Evolutionary conservation across 2,113 vertebrate genomes (phyloP).

Genomic region (Lampris megalopsis): DNA sequence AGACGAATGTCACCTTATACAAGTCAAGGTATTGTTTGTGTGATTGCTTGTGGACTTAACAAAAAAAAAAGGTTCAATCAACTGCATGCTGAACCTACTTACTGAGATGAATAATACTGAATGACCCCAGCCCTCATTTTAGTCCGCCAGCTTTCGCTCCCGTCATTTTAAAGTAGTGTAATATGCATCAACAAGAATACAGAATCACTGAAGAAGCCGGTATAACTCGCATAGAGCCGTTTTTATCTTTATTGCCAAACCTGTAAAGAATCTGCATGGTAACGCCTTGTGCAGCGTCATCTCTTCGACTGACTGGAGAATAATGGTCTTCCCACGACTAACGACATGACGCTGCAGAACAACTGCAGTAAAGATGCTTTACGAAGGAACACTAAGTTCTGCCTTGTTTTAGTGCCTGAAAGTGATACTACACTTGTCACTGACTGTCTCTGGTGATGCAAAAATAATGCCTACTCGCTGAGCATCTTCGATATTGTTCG

Average conservation of each 20-base stretch:
- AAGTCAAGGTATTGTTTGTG: too few species aligned
- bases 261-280: neutral
- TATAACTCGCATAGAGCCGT: too few species aligned
- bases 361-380: constrained; percentile 28
- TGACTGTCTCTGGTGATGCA: neutral
- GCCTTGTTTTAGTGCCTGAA: constrained; percentile 10
- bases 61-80: constrained; percentile 28
- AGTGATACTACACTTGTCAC: neutral
- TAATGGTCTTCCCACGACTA: neutral
- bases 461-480: neutral
- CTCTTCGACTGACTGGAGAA: neutral
- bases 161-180: too few species aligned
- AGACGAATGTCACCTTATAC: neutral
- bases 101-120: constrained; percentile 4
- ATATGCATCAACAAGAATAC: too few species aligned
- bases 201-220: too few species aligned
- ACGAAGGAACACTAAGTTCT: constrained; percentile 1
- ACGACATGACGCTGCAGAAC: neutral
- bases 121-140: neutral
- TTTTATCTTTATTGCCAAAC: neutral
- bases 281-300: neutral
- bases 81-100: constrained; percentile 33
- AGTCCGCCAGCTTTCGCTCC: too few species aligned
- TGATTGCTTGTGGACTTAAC: too few species aligned
- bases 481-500: neutral